phyloP scores from a whole-genome alignment of 2,888 invertebrate genomes.

The Cremastinae sp. region DNA sequence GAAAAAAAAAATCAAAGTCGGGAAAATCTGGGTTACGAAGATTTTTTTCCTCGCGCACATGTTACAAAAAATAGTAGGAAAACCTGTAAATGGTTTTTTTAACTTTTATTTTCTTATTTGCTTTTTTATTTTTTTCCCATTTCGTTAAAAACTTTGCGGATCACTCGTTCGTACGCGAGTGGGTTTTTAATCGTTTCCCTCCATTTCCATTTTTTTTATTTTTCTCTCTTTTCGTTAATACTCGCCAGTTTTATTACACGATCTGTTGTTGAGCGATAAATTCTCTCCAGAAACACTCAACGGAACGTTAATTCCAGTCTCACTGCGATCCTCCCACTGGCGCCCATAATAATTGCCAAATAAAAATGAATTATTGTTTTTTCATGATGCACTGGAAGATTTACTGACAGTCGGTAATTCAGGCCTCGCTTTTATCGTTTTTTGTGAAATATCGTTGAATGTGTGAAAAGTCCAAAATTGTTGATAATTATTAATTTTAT shows the following conservation, averaged over 20 bases:
- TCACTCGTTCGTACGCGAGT: conserved; percentile 15
- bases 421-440: conserved; percentile 7
- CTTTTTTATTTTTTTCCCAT: conserved; percentile 8
- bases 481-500: no score
- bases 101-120: conserved; percentile 28
- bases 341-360: conserved; percentile 4
- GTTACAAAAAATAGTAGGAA: no score
- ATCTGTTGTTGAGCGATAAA: conserved; percentile 13
- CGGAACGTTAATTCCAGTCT: conserved; percentile 19
- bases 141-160: background rate
- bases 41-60: conserved; percentile 18
- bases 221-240: conserved; percentile 13
- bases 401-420: conserved; percentile 1
- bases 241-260: conserved; percentile 19
- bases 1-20: conserved; percentile 10
- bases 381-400: background rate
- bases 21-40: conserved; percentile 33
- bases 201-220: no score
- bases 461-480: background rate
- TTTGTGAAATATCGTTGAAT: conserved; percentile 22
- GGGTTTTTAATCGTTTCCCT: conserved; percentile 35
- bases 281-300: background rate
- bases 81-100: no score
- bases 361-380: conserved; percentile 17
- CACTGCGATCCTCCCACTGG: background rate